Evolutionary conservation across 1,140 invertebrate species (phyloP).

Genomic region (Drosophila cardini): DNA sequence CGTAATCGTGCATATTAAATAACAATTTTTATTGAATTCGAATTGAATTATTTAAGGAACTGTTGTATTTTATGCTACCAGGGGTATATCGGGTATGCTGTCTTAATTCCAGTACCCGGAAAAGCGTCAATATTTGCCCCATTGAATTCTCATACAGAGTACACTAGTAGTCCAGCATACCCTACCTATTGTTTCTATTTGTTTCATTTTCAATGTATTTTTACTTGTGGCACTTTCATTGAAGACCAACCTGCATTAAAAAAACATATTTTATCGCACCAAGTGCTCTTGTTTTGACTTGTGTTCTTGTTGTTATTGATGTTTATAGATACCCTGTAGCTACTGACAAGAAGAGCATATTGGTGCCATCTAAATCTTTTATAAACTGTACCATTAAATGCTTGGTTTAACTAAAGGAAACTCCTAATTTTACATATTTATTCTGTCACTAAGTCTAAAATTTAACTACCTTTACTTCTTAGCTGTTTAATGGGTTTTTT

Average conservation of each 20-base stretch:
- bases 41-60: conserved; percentile 3
- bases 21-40: not conserved
- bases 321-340: conserved; percentile 13
- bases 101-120: too few relatives aligned
- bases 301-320: conserved; percentile 26
- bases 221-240: conserved; percentile 67
- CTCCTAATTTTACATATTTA: not conserved
- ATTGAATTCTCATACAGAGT: too few relatives aligned
- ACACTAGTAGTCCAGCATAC: conserved; percentile 5
- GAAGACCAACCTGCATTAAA: conserved; percentile 73
- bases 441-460: not conserved
- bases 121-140: too few relatives aligned
- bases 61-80: not conserved
- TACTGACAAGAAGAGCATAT: not conserved
- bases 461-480: not conserved
- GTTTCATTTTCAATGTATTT: conserved; percentile 39
- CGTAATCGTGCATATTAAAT: conserved; percentile 6
- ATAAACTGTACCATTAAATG: too few relatives aligned
- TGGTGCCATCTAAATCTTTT: not conserved
- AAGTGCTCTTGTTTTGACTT: conserved; percentile 38
- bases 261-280: conserved; percentile 73
- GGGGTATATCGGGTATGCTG: not conserved
- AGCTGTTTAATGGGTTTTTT: not conserved
- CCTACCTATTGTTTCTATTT: not conserved
- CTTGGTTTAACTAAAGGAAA: not conserved